Conservation (phyloP, 2,888 invertebrate genomes). For the Xylota sylvarum region DNA sequence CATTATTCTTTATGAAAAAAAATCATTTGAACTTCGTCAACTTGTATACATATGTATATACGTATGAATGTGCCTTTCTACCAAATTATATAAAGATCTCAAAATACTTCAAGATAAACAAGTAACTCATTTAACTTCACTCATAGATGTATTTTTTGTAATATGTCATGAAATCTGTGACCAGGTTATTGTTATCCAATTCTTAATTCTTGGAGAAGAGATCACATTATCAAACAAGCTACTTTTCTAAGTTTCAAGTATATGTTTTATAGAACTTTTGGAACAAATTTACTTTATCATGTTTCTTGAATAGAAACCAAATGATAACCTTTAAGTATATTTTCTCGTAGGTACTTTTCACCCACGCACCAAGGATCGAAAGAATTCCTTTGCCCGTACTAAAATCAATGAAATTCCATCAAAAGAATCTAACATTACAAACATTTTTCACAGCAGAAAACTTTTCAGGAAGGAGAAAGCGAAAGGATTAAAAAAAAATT, state of each 20-base stretch:
- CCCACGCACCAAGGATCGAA: neutral
- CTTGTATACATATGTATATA: too few relatives aligned
- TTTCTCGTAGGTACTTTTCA: neutral
- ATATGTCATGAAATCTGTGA: too few relatives aligned
- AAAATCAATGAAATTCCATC: slow-evolving; percentile 43
- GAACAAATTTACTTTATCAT: neutral
- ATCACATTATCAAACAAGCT: neutral
- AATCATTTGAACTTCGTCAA: too few relatives aligned
- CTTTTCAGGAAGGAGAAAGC: slow-evolving; percentile 15
- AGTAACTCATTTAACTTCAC: too few relatives aligned
- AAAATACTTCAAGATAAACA: too few relatives aligned
- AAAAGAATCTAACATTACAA: slow-evolving; percentile 21
- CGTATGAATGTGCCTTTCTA: too few relatives aligned
- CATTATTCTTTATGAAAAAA: too few relatives aligned
- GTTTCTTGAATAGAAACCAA: neutral
- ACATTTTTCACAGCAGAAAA: slow-evolving; percentile 15
- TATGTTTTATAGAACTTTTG: neutral
- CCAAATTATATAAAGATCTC: too few relatives aligned
- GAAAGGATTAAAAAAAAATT: slow-evolving; percentile 38
- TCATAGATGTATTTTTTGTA: too few relatives aligned
- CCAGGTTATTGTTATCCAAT: too few relatives aligned
- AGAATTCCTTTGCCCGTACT: neutral
- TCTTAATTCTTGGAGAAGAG: neutral
- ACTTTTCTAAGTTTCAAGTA: neutral
- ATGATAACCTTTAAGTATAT: neutral